A percentile compares a stretch with the other conserved stretches of the same genome.
Conservation (phyloP, 2,888 invertebrate genomes). For the Agonopterix subpropinquella region DNA sequence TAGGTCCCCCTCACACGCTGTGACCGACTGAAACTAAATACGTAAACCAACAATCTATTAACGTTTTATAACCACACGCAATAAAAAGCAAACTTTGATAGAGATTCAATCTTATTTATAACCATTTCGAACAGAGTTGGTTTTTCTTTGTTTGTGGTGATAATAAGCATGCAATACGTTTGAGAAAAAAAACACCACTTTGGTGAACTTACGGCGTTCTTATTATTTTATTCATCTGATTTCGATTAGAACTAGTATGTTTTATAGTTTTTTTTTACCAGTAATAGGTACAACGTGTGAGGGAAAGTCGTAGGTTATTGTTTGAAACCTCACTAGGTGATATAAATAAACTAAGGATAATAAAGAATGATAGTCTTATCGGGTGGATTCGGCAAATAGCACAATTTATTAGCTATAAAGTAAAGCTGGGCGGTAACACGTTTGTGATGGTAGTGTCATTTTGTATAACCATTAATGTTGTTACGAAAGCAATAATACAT, state of each 20-base stretch:
- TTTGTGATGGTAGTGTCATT: slow-evolving; percentile 24
- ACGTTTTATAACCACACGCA: no score
- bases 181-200: no score
- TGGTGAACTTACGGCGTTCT: no score
- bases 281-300: slow-evolving; percentile 42
- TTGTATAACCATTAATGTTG: slow-evolving; percentile 38
- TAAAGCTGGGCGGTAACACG: slow-evolving; percentile 37
- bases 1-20: slow-evolving; percentile 56
- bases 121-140: not conserved
- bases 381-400: slow-evolving; percentile 55
- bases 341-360: slow-evolving; percentile 54
- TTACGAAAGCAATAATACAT: slow-evolving; percentile 42
- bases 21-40: slow-evolving; percentile 28
- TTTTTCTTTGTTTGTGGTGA: not conserved
- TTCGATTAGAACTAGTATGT: no score
- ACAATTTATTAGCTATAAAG: slow-evolving; percentile 64
- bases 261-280: not conserved
- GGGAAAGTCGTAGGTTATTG: slow-evolving; percentile 51
- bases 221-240: no score
- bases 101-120: no score
- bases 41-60: slow-evolving; percentile 19
- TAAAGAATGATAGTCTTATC: slow-evolving; percentile 33
- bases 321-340: slow-evolving; percentile 73
- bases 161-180: no score
- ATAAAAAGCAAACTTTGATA: no score